Conservation (phyloP, 1,140 invertebrate species). For the Pissodes strobi region DNA sequence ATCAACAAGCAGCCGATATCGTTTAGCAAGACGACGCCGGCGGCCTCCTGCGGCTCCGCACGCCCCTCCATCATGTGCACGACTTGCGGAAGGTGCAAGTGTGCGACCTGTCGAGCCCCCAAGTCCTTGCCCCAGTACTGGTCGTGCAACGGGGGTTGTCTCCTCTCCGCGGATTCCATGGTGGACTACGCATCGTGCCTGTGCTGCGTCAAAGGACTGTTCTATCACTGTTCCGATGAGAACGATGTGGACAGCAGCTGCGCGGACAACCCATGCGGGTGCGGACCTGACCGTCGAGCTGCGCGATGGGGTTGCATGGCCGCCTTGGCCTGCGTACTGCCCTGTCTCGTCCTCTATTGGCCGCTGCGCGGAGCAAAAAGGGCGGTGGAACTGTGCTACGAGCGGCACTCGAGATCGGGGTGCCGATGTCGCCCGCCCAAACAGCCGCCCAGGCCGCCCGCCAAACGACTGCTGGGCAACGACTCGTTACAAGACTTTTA, state of each 20-base stretch:
- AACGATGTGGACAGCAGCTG: slow-evolving; percentile 68
- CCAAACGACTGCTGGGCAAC: slow-evolving; percentile 61
- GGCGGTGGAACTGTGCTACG: slow-evolving; percentile 79
- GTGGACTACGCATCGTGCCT: slow-evolving; percentile 89
- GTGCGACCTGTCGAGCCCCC: slow-evolving; percentile 83
- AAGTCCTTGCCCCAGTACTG: slow-evolving; percentile 82
- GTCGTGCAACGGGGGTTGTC: slow-evolving; percentile 84
- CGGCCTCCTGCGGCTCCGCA: slow-evolving; percentile 39
- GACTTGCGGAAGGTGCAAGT: slow-evolving; percentile 82
- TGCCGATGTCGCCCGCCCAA: slow-evolving; percentile 64
- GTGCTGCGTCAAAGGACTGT: slow-evolving; percentile 89
- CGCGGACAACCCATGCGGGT: slow-evolving; percentile 86
- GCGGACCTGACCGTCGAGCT: slow-evolving; percentile 69
- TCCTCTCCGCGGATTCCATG: slow-evolving; percentile 82
- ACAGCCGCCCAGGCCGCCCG: slow-evolving; percentile 61
- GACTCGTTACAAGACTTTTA: slow-evolving; percentile 59
- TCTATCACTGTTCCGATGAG: slow-evolving; percentile 87
- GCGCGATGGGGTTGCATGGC: slow-evolving; percentile 85
- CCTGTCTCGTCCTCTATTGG: slow-evolving; percentile 91
- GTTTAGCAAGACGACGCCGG: slow-evolving; percentile 61
- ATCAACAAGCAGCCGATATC: slow-evolving; percentile 64
- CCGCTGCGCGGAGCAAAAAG: slow-evolving; percentile 81
- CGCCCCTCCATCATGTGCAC: slow-evolving; percentile 49
- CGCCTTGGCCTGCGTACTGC: slow-evolving; percentile 77
- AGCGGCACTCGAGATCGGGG: slow-evolving; percentile 68